Conservation (phyloP, 2,113 vertebrate species). For the Charadrius vociferus region DNA sequence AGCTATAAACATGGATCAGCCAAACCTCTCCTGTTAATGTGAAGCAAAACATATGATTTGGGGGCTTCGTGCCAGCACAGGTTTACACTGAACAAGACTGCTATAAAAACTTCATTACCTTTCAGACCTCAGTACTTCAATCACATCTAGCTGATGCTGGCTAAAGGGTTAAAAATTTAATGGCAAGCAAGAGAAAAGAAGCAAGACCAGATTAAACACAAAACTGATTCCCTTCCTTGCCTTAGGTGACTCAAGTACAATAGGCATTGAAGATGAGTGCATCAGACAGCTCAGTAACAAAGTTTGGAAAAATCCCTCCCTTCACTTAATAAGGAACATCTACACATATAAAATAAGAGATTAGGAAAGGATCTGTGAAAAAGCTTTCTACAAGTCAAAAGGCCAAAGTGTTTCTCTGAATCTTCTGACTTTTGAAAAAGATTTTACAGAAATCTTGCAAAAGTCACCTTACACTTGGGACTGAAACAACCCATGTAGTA, state of each 20-base stretch:
- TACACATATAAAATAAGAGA: not conserved
- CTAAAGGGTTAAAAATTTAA: not conserved
- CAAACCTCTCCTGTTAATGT: not conserved
- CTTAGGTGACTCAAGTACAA: not conserved
- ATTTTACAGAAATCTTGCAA: not conserved
- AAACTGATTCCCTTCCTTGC: not conserved
- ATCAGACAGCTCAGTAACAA: not conserved
- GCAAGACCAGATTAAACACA: not conserved
- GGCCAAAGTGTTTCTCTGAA: not conserved
- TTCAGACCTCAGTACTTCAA: not conserved
- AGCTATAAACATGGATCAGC: not conserved
- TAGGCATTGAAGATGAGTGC: not conserved
- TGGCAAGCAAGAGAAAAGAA: not conserved
- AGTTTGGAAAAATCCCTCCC: not conserved
- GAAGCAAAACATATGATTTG: not conserved
- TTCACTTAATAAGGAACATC: not conserved
- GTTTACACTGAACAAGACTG: not conserved
- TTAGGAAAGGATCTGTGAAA: not conserved
- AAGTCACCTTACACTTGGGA: not conserved
- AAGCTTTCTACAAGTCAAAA: not conserved
- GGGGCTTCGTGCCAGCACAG: not conserved
- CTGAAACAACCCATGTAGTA: not conserved
- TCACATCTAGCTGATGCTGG: not conserved
- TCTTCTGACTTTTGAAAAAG: not conserved
- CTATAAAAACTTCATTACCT: not conserved